A percentile compares a stretch with the other conserved stretches of the same genome.
Conservation (phyloP, 2,797 vertebrate species). For the Oophaga sylvatica region DNA sequence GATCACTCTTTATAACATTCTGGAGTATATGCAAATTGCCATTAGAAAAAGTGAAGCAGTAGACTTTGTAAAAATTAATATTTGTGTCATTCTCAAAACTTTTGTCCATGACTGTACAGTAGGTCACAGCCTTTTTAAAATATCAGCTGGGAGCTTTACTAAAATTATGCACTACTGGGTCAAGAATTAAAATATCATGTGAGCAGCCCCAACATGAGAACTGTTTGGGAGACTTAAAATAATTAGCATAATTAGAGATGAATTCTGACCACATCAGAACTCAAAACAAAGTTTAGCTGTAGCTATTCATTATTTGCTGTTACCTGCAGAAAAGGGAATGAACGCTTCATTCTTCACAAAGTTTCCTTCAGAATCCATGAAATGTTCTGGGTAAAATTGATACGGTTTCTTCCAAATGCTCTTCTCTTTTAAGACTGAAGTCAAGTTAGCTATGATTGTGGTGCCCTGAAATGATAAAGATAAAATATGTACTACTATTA, state of each 20-base stretch:
- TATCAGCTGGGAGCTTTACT: too few relatives aligned
- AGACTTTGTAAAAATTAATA: too few relatives aligned
- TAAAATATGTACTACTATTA: too few relatives aligned
- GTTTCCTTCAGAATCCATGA: slow-evolving; percentile 66
- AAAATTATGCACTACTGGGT: too few relatives aligned
- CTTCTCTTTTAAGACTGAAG: slow-evolving; percentile 75
- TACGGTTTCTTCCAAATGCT: slow-evolving; percentile 70
- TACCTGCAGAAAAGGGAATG: slow-evolving; percentile 76
- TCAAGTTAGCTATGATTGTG: slow-evolving; percentile 68
- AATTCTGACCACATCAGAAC: not conserved
- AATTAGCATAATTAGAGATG: not conserved
- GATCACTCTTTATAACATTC: too few relatives aligned
- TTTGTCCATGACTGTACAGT: too few relatives aligned
- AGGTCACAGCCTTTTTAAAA: too few relatives aligned
- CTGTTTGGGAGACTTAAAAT: not conserved
- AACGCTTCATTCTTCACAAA: slow-evolving; percentile 73
- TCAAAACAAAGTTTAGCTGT: not conserved
- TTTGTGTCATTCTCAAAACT: too few relatives aligned
- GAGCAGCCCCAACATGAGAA: too few relatives aligned
- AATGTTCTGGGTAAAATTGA: slow-evolving; percentile 70
- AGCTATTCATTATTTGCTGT: not conserved
- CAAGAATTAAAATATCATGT: too few relatives aligned
- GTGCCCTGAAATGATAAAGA: slow-evolving; percentile 66
- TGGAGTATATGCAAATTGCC: too few relatives aligned
- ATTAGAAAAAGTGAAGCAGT: too few relatives aligned